Evolutionary conservation across 2,797 vertebrate genomes (phyloP), one percentile per base, ranked within the genome.

Genomic region (Cossypha polioptera): DNA sequence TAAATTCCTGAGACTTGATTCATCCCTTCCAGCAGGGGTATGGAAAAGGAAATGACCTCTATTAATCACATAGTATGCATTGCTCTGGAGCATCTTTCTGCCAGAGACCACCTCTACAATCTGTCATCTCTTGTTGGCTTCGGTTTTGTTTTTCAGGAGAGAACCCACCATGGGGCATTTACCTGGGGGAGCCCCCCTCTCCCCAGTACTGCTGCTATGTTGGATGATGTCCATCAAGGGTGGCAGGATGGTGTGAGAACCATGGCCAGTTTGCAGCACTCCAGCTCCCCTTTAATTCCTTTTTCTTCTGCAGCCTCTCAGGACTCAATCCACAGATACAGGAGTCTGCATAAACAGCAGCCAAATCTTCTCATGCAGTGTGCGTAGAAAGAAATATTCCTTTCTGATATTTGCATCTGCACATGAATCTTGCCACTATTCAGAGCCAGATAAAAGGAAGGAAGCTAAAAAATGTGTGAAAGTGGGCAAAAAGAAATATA

Each of bases 131-230:
- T 18, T 45, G 13, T 6, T 7, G 9, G 13, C 12, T 84, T 6
- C 21, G 33, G 25, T 68, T 74, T 65, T 62, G 12, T n/a, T 94
- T 91, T 88, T 78, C 80, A 76, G 67, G 26, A 48, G 36, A 69
- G 31, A 81, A 35, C 9, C 13, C 40, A 47, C 26, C 3, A 1
- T 9, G 18, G 6, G 35, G 8, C 16, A 16, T 24, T 82, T 22
- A 40, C 5, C 3, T 42, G 58, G 35, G 17, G 25, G 3, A 19
- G 33, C 10, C 66, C 18, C 40, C 43, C 7, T 53, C 43, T 31
- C 19, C 8, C 26, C 55, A 65, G 21, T 2, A 5, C 38, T 55
- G n/a, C 33, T 26, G 13, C 3, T 5, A 0, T 8, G 13, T 17
- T 3, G 3, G 20, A 8, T 18, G 24, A 16, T 36, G 47, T 24